Conservation (phyloP, 2,797 vertebrate genomes). For the Hippoglossus hippoglossus region DNA sequence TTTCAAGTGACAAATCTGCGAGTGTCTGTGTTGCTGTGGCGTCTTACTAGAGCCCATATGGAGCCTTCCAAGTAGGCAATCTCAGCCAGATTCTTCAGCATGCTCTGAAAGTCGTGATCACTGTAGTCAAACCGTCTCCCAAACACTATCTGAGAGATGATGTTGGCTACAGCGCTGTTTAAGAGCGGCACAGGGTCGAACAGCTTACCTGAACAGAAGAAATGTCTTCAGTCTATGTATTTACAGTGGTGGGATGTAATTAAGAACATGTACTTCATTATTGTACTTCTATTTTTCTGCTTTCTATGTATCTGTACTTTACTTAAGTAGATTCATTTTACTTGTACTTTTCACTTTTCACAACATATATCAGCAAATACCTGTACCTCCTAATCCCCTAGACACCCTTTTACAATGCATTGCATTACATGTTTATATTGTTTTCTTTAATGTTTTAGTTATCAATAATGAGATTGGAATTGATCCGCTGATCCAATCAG, state of each 20-base stretch:
- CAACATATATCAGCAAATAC: no score
- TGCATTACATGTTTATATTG: no score
- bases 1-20: not conserved
- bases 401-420: no score
- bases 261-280: not conserved
- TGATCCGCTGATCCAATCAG: no score
- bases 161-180: slow-evolving; percentile 83
- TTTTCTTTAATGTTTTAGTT: no score
- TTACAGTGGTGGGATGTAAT: no score
- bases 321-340: no score
- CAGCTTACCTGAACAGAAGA: slow-evolving; percentile 64
- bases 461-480: no score
- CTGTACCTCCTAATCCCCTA: no score
- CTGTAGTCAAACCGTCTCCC: slow-evolving; percentile 81
- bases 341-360: no score
- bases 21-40: not conserved
- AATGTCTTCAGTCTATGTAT: not conserved
- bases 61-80: slow-evolving; percentile 80
- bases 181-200: slow-evolving; percentile 78
- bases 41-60: slow-evolving; percentile 79
- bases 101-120: slow-evolving; percentile 74
- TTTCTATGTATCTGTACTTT: no score
- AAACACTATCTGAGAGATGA: slow-evolving; percentile 84
- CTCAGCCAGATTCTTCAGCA: slow-evolving; percentile 77
- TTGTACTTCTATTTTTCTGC: not conserved